These are phyloP conservation scores for Sebastes vulpes DNA, from an alignment of 2,797 vertebrate genomes.

Conservation along the genomic window DNA sequence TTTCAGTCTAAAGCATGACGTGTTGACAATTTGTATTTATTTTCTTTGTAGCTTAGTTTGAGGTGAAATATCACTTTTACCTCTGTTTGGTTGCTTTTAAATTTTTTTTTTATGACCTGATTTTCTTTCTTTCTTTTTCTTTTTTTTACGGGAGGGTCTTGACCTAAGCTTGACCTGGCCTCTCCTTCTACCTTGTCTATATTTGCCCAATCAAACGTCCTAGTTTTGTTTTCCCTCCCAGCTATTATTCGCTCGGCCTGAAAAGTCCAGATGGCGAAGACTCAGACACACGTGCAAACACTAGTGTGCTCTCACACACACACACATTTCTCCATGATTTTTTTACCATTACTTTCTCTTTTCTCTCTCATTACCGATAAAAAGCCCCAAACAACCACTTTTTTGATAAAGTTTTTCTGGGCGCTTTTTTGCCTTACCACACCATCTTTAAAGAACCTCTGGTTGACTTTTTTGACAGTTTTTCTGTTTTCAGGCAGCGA, in stretches of 20 bases:
- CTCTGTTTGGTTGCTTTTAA: conserved; percentile 39
- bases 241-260: conserved; percentile 94
- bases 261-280: conserved; percentile 93
- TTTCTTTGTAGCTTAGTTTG: conserved; percentile 81
- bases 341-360: conserved; percentile 84
- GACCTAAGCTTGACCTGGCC: conserved; percentile 80
- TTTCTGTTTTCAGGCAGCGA: conserved; percentile 90
- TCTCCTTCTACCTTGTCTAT: conserved; percentile 79
- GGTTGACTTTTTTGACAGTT: conserved; percentile 89
- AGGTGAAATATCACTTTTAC: conserved; percentile 69
- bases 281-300: conserved; percentile 82
- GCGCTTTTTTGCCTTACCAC: conserved; percentile 86
- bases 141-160: conserved; percentile 29
- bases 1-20: conserved; percentile 67
- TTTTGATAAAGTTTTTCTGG: conserved; percentile 89
- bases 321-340: conserved; percentile 70
- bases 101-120: conserved; percentile 32
- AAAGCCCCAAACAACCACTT: conserved; percentile 92
- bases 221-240: conserved; percentile 93
- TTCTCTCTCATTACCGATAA: conserved; percentile 89
- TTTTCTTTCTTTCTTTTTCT: conserved; percentile 24
- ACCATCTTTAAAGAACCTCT: conserved; percentile 77
- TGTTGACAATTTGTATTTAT: conserved; percentile 62
- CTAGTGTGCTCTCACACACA: conserved; percentile 31
- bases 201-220: conserved; percentile 92